A percentile compares a stretch with the other conserved stretches of the same genome.
Evolutionary conservation across 1,140 invertebrate species (phyloP).

Genomic region (Caerostris darwini): DNA sequence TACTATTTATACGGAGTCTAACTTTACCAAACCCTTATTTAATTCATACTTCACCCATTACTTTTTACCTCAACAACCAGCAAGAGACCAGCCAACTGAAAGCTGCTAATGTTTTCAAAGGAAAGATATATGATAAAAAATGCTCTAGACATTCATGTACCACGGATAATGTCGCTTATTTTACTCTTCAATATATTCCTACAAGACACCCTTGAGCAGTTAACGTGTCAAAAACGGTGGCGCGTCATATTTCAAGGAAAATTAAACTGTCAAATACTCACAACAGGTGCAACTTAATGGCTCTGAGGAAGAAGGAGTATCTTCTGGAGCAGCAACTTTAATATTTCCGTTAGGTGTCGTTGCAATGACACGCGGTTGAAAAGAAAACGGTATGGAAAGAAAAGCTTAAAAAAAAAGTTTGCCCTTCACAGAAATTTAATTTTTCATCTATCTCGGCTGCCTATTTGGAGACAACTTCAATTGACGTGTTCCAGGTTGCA

Average conservation of each 20-base stretch:
- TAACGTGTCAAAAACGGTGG: conserved; percentile 12
- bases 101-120: background rate
- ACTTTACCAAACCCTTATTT: too few relatives aligned
- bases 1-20: too few relatives aligned
- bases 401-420: background rate
- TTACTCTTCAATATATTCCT: conserved; percentile 38
- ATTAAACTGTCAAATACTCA: conserved; percentile 60
- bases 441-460: background rate
- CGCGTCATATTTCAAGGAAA: conserved; percentile 51
- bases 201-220: conserved; percentile 31
- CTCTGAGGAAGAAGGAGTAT: background rate
- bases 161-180: background rate
- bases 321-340: background rate
- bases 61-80: too few relatives aligned
- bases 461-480: too few relatives aligned
- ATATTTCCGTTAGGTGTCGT: conserved; percentile 35
- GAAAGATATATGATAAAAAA: background rate
- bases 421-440: background rate
- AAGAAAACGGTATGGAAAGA: background rate
- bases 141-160: background rate
- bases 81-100: background rate
- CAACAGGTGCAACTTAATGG: conserved; percentile 55
- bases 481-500: too few relatives aligned
- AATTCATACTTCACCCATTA: too few relatives aligned
- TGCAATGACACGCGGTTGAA: background rate